Evolutionary conservation across 1,140 invertebrate genomes (phyloP).

Genomic region (Diploscapter pachys): DNA sequence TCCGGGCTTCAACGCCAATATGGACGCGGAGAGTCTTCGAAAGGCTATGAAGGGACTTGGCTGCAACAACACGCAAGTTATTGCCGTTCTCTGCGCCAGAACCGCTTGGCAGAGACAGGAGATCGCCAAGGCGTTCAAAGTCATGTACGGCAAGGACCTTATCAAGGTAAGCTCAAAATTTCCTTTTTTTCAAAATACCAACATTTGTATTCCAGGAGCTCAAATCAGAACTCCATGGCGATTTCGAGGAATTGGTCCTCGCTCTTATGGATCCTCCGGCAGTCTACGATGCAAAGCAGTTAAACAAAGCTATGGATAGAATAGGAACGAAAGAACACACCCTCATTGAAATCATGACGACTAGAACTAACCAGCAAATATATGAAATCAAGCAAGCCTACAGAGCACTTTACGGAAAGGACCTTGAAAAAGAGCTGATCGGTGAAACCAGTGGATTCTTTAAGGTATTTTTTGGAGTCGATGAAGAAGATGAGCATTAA

Average conservation of each 20-base stretch:
- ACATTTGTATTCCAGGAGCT: slow-evolving; percentile 66
- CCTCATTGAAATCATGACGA: slow-evolving; percentile 65
- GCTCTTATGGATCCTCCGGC: slow-evolving; percentile 82
- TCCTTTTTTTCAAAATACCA: background rate
- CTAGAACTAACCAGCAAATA: slow-evolving; percentile 63
- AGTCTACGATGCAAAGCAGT: slow-evolving; percentile 79
- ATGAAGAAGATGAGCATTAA: background rate
- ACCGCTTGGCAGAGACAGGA: slow-evolving; percentile 68
- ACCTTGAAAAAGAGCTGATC: slow-evolving; percentile 80
- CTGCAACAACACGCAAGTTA: slow-evolving; percentile 48
- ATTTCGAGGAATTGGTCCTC: slow-evolving; percentile 80
- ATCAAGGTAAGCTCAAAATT: slow-evolving; percentile 61
- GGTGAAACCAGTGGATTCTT: slow-evolving; percentile 90
- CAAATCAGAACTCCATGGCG: slow-evolving; percentile 82
- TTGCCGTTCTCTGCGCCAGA: slow-evolving; percentile 46
- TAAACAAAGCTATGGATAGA: slow-evolving; percentile 76
- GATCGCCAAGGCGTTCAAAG: slow-evolving; percentile 85
- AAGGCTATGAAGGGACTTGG: slow-evolving; percentile 88
- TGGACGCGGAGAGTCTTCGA: slow-evolving; percentile 79
- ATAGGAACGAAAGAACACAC: slow-evolving; percentile 62
- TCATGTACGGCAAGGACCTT: slow-evolving; percentile 86
- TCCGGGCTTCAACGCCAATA: slow-evolving; percentile 78
- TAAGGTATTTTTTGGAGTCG: slow-evolving; percentile 54
- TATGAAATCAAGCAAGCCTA: slow-evolving; percentile 60
- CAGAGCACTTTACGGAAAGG: slow-evolving; percentile 74